These are phyloP conservation scores for Xyrichtys novacula DNA, from an alignment of 2,797 vertebrate species.

Conservation along the genomic window DNA sequence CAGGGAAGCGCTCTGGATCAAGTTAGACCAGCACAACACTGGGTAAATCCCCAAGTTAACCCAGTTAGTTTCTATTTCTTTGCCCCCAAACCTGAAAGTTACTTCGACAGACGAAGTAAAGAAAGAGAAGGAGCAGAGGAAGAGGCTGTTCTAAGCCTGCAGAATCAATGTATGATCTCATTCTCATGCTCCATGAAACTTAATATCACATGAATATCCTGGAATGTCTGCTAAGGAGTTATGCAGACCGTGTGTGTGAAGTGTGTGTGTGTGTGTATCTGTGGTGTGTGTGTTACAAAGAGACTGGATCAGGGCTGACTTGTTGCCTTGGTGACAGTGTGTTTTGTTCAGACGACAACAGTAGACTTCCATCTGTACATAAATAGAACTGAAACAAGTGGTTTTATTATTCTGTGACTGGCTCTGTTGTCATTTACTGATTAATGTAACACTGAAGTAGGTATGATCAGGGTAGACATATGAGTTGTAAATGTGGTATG, in stretches of 20 bases:
- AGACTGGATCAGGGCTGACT: constrained; percentile 48
- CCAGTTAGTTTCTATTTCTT: constrained; percentile 28
- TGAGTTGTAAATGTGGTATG: not conserved
- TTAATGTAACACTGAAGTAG: constrained; percentile 1
- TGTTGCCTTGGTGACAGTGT: constrained; percentile 61
- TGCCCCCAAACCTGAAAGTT: constrained; percentile 30
- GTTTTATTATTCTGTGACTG: not conserved
- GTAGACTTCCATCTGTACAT: constrained; percentile 22
- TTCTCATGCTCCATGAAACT: constrained; percentile 71
- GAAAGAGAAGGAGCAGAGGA: constrained; percentile 23
- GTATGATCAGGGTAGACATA: not conserved
- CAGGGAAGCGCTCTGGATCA: constrained; percentile 36
- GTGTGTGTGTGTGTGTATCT: constrained; percentile 26
- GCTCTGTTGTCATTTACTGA: constrained; percentile 8
- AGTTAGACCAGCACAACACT: constrained; percentile 41
- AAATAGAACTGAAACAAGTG: constrained; percentile 27
- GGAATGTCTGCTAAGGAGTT: constrained; percentile 73
- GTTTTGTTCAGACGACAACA: constrained; percentile 59
- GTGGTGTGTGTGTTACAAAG: constrained; percentile 22
- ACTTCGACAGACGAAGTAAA: constrained; percentile 33
- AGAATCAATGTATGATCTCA: constrained; percentile 74
- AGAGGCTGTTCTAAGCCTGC: constrained; percentile 51
- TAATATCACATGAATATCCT: constrained; percentile 75
- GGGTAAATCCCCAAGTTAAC: constrained; percentile 47
- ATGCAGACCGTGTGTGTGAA: constrained; percentile 50